phyloP scores from a whole-genome alignment of 2,888 invertebrate genomes.

The Acanthosoma haemorrhoidale region DNA sequence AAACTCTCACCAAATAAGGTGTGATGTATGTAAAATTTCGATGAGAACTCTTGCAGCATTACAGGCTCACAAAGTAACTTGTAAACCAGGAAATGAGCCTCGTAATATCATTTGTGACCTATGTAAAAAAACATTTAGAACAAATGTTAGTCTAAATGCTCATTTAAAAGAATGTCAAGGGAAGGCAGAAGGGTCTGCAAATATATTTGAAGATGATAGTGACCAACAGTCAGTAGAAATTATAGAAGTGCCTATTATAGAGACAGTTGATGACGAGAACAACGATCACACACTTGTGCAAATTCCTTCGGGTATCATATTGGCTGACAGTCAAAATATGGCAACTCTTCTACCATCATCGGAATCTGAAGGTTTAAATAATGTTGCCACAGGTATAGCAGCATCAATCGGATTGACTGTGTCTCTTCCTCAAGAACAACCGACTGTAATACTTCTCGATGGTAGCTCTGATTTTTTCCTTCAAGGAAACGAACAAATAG shows the following conservation, averaged over 20 bases:
- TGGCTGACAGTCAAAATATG: conserved; percentile 39
- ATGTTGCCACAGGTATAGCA: conserved; percentile 55
- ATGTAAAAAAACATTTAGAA: conserved; percentile 66
- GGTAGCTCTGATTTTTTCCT: conserved; percentile 37
- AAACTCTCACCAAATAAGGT: conserved; percentile 52
- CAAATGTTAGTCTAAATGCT: conserved; percentile 63
- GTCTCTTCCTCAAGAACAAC: conserved; percentile 37
- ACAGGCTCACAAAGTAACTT: conserved; percentile 48
- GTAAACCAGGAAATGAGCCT: conserved; percentile 27
- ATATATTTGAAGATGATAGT: conserved; percentile 6
- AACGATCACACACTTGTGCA: conserved; percentile 37
- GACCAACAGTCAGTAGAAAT: conserved; percentile 30
- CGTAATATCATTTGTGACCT: conserved; percentile 58
- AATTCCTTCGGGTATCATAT: conserved; percentile 40
- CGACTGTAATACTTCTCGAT: conserved; percentile 39
- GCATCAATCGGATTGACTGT: conserved; percentile 46
- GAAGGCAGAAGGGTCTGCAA: conserved; percentile 13
- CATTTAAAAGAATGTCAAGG: conserved; percentile 51
- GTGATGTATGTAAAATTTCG: conserved; percentile 54
- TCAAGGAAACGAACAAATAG: too few relatives aligned
- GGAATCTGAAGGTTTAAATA: conserved; percentile 53
- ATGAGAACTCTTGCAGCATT: conserved; percentile 43
- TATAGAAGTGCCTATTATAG: conserved; percentile 41
- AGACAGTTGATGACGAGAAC: conserved; percentile 31
- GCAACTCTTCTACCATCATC: conserved; percentile 50